Conservation (phyloP, 2,888 invertebrate species). For the Cremastobaeus sp. region DNA sequence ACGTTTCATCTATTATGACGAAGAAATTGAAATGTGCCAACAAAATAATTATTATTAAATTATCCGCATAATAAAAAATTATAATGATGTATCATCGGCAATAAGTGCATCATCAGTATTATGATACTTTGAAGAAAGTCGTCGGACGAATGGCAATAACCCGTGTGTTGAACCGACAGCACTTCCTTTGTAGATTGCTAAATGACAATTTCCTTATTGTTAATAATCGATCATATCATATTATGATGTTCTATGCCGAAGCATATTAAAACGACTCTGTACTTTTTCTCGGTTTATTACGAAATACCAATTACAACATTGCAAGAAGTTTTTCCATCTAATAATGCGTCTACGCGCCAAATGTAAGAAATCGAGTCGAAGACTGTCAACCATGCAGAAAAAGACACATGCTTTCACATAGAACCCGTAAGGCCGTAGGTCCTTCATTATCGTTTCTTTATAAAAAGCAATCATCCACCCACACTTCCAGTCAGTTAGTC, state of each 20-base stretch:
- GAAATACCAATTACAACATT: conserved; percentile 58
- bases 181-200: conserved; percentile 47
- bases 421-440: conserved; percentile 63
- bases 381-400: conserved; percentile 59
- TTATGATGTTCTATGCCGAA: conserved; percentile 32
- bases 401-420: conserved; percentile 59
- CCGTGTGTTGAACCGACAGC: conserved; percentile 17
- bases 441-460: conserved; percentile 65
- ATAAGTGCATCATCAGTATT: conserved; percentile 37
- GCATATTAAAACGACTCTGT: conserved; percentile 31
- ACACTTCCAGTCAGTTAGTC: conserved; percentile 39
- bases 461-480: conserved; percentile 65
- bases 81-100: neutral
- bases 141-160: conserved; percentile 31
- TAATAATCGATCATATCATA: conserved; percentile 45
- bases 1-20: too few relatives aligned
- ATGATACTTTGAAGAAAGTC: conserved; percentile 51
- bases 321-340: conserved; percentile 38
- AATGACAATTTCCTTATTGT: conserved; percentile 57
- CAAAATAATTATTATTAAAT: too few relatives aligned
- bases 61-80: conserved; percentile 24
- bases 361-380: conserved; percentile 47
- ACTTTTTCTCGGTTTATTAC: conserved; percentile 42
- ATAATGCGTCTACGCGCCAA: conserved; percentile 47
- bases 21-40: too few relatives aligned